phyloP scores from a whole-genome alignment of 2,797 vertebrate species.

The Gambelia wislizenii region DNA sequence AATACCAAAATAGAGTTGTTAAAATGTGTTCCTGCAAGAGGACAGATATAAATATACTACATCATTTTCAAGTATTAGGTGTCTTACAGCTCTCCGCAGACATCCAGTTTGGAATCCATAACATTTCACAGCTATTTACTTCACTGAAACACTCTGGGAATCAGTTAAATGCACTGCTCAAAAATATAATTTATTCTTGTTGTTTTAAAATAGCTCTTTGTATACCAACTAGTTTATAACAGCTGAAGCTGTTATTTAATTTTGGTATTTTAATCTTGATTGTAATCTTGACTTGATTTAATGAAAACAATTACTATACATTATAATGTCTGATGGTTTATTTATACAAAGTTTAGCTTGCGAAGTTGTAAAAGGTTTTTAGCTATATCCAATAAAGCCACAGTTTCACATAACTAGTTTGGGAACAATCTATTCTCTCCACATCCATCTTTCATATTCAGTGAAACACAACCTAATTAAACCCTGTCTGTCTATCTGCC shows the following conservation, averaged over 20 bases:
- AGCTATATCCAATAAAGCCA: neutral
- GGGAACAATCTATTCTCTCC: slow-evolving; percentile 17
- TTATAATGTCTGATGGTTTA: neutral
- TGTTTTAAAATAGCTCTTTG: neutral
- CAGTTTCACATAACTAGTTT: slow-evolving; percentile 9
- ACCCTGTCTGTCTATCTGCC: neutral
- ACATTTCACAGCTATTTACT: slow-evolving; percentile 52
- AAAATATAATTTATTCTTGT: neutral
- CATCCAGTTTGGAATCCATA: slow-evolving; percentile 37
- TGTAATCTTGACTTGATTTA: neutral
- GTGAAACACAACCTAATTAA: neutral
- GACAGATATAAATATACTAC: slow-evolving; percentile 34
- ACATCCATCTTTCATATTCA: slow-evolving; percentile 33
- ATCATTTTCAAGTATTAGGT: slow-evolving; percentile 39
- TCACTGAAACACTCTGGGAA: slow-evolving; percentile 40
- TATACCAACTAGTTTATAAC: neutral
- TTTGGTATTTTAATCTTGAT: neutral
- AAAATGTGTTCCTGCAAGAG: slow-evolving; percentile 25
- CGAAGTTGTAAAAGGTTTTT: neutral
- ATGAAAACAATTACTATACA: neutral
- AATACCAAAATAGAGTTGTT: slow-evolving; percentile 38
- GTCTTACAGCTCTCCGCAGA: slow-evolving; percentile 53
- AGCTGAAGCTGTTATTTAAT: neutral
- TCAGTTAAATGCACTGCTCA: slow-evolving; percentile 43
- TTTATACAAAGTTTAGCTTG: neutral